Evolutionary conservation across 23 tunicate species (phyloP).

Genomic region (Trididemnum miniatum): DNA sequence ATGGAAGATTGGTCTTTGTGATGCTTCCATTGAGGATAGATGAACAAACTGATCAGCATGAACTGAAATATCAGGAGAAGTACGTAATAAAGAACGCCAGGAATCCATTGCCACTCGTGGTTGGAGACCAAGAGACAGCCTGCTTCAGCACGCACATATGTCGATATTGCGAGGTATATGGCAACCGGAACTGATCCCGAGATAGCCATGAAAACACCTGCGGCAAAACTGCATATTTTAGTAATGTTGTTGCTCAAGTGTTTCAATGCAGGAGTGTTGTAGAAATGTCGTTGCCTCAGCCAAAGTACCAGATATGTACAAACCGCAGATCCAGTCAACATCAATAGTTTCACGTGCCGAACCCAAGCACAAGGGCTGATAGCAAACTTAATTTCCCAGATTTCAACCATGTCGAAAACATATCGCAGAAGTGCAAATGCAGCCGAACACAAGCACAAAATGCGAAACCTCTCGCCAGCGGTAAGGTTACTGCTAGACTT

Average conservation of each 20-base stretch:
- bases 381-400: constrained; percentile 2
- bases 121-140: background rate
- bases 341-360: constrained; percentile 32
- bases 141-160: background rate
- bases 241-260: constrained; percentile 32
- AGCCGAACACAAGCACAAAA: constrained; percentile 45
- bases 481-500: too few species aligned
- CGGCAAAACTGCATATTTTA: background rate
- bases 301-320: constrained; percentile 68
- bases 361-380: constrained; percentile 25
- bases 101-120: background rate
- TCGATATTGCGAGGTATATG: background rate
- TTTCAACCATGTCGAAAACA: constrained; percentile 52
- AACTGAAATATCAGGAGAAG: background rate
- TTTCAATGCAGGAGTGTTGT: constrained; percentile 24
- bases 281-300: constrained; percentile 69
- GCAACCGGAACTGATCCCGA: too few species aligned
- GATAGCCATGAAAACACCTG: background rate
- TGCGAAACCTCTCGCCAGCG: background rate
- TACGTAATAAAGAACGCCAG: background rate
- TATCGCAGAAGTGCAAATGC: constrained; percentile 32
- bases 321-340: constrained; percentile 40
- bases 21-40: too few species aligned
- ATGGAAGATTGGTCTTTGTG: background rate
- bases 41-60: too few species aligned